These are phyloP conservation scores for Atta colombica DNA, from an alignment of 1,140 invertebrate genomes.

Conservation along the genomic window DNA sequence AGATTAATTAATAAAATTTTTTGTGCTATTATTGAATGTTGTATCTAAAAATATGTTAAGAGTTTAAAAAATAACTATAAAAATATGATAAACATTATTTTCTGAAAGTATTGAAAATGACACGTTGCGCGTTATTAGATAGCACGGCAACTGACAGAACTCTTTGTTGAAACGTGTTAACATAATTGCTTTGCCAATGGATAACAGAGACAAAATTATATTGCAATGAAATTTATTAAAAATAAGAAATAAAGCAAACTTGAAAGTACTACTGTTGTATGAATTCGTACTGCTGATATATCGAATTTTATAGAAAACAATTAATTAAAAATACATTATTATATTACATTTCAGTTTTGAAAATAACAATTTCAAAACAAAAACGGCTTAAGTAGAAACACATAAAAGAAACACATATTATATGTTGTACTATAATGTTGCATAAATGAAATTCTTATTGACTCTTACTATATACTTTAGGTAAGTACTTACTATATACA, in stretches of 20 bases:
- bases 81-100: neutral
- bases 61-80: neutral
- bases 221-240: conserved; percentile 7
- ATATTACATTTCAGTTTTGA: neutral
- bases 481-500: too few species aligned
- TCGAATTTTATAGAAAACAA: conserved; percentile 20
- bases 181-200: too few species aligned
- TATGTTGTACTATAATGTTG: neutral
- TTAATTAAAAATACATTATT: conserved; percentile 18
- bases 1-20: neutral
- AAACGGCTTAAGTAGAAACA: neutral
- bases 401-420: neutral
- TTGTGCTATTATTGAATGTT: neutral
- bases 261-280: neutral
- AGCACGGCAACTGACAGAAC: too few species aligned
- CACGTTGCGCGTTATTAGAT: too few species aligned
- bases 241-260: neutral
- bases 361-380: neutral
- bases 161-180: too few species aligned
- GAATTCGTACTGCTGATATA: neutral
- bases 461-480: neutral
- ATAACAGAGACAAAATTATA: neutral
- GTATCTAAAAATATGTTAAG: neutral
- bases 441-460: neutral
- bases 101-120: neutral